Evolutionary conservation across 1,140 invertebrate species (phyloP).

Genomic region (Nilaparvata lugens): DNA sequence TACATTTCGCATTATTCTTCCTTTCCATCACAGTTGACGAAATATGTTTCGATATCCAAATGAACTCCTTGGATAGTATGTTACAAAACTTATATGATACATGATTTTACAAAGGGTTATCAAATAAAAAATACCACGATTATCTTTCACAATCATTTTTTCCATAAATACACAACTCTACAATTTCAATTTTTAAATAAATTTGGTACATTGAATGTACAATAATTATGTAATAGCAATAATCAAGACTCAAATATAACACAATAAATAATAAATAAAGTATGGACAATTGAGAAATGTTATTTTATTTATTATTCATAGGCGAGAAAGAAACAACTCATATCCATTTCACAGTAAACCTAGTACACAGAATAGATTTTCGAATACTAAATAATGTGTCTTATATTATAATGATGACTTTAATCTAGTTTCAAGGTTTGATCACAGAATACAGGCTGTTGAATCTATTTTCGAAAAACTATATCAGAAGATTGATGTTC

Average conservation of each 20-base stretch:
- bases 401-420: neutral
- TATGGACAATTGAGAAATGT: slow-evolving; percentile 8
- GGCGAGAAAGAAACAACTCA: slow-evolving; percentile 2
- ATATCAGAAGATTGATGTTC: too few relatives aligned
- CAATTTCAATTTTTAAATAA: slow-evolving; percentile 21
- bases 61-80: too few relatives aligned
- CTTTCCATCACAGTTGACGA: too few relatives aligned
- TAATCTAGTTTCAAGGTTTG: too few relatives aligned
- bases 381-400: neutral
- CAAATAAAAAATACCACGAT: neutral
- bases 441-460: too few relatives aligned
- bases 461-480: too few relatives aligned
- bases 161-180: slow-evolving; percentile 30
- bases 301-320: slow-evolving; percentile 4
- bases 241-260: slow-evolving; percentile 17
- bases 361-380: slow-evolving; percentile 2
- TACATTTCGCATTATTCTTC: too few relatives aligned
- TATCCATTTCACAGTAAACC: neutral
- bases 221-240: slow-evolving; percentile 24
- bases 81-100: too few relatives aligned
- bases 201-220: slow-evolving; percentile 28
- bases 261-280: slow-evolving; percentile 14
- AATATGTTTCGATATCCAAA: too few relatives aligned
- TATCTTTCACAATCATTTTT: slow-evolving; percentile 21
- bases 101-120: too few relatives aligned